Base-by-base conservation (phyloP, 2,888 invertebrate genomes). In the Scrobipalpa atriplicella region DNA sequence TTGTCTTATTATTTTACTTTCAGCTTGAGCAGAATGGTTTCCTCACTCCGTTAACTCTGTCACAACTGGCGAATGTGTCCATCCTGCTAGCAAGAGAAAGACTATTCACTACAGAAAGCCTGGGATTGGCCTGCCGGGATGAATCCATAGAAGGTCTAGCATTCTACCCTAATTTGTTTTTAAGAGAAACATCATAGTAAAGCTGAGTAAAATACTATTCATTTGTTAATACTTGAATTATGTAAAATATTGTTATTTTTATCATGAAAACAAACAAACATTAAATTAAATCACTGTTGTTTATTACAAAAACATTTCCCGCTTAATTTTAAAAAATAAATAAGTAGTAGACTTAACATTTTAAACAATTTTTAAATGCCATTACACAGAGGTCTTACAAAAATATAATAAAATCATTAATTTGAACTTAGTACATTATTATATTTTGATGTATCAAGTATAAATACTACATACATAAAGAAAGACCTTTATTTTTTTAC, bases 101-200 rank as follows among this genome's bases (percentile, higher is more conserved):
- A 65, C 93, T 99, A 41, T 92, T 97, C 68, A 95, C 97, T 3
- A 95, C 98, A 0, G 99, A 99, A 87, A 95, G 95, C 70, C 93
- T 94, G 74, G 99, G 98, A 0, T 94, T 95, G 77, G 95, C 98
- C 2, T 99, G 99, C 82, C 94, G 99, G 67, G 99, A 99, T 89
- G 99, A 99, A 84, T 96, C 98, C 0, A 96, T 99, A 67, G 98
- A 99, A 91, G 99, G 99, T 9, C 91, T 99, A 52, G 94, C 97
- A 68, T 99, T 99, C 90, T 99, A 97, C 91, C 97, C 98, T 0
- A 99, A 99, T 93, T 88, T 95, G 68, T 97, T 99, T 87, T 88
- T 97, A 54, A 87, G 75, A 84, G 90, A 87, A 76, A 77, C 76
- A 43, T 83, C 73, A 43, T 81, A 78, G 66, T 70, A 19, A 64